Evolutionary conservation across 2,113 vertebrate species (phyloP), one percentile per base, ranked within the genome.

Genomic region (Phainopepla nitens): DNA sequence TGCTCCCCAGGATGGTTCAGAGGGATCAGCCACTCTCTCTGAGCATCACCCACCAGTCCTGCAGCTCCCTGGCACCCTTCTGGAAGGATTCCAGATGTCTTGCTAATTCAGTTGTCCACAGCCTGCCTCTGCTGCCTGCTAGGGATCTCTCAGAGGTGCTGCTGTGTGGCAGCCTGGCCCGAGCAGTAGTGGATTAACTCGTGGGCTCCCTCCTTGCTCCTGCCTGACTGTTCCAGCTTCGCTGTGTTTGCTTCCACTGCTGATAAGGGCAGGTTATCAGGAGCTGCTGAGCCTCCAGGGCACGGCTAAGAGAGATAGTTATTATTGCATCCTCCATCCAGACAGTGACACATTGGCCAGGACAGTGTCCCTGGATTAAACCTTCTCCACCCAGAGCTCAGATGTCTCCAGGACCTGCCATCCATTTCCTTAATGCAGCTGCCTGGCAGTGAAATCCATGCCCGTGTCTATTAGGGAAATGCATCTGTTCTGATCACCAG

Each of bases 371-470:
- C 82, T 66, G 90, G 75, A 70, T 78, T 73, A 82, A 96, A 90
- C 29, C 70, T 83, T 13, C 85, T 93, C 71, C 72, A 60, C 29
- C 62, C 85, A 45, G 68, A 73, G 93, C 93, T 95, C 75, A 8
- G 90, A 66, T 77, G 68, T 88, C 79, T 96, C 56, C 56, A 86
- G 79, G 87, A 78, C 22, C 72, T 66, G 64, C 90, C 45, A 93
- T 97, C 96, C 85, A n/a, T 96, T 96, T 94, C 81, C 94, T 73
- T 93, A 93, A 96, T 86, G 90, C 87, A 82, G 42, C 71, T 29
- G 50, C 68, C 56, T 92, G 96, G 78, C 94, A 86, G 47, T 51
- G 75, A 93, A 96, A 96, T 90, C 94, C 90, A 70, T 66, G 85
- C 71, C 77, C 6, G 1, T 73, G 92, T 75, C 93, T 62, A 41